Evolutionary conservation across 2,888 invertebrate genomes (phyloP), one percentile per base, ranked within the genome.

Genomic region (Temnothorax unifasciatus): DNA sequence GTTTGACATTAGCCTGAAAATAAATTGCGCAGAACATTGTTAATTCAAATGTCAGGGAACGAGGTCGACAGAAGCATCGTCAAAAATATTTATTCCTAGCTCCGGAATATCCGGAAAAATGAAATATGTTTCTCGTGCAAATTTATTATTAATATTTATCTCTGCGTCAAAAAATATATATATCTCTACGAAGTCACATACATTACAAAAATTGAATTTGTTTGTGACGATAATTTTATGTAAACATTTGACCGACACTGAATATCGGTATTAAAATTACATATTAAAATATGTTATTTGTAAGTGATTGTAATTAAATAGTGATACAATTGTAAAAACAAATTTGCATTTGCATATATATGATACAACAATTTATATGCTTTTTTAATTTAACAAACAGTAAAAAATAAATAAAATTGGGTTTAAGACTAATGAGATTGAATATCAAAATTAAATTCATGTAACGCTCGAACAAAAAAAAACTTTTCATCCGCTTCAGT

Each of bases 371-470:
- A 61, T 25, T 41, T 29, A 21, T 61, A 29, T 4, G 38, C 11
- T 29, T n/a, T 47, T 25, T 63, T 15, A 1, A 44, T 71, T 21
- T 9, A 2, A 13, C 15, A 61, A 44, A 21, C n/a, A 34, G 5
- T 29, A 18, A 59, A 47, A 63, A 21, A 57, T 15, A 54, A 21
- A 68, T 13, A 13, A 47, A 21, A 18, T 34, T 44, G 9, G 3
- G 83, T 88, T 88, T 88, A 83, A 88, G 83, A 57, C 6, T 41
- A 73, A 29, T 11, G 3, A 47, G 21, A 64, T 38, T 47, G 11
- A 4, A 84, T 88, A 90, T 89, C 86, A 85, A 41, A 79, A n/a
- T 4, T 41, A 73, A 82, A 86, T 89, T 84, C 41, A 54, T 38
- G 63, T 61, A 84, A 81, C 77, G 85, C 86, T 86, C 85, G 76